Evolutionary conservation across 2,797 vertebrate species (phyloP).

Genomic region (Vireo griseus): DNA sequence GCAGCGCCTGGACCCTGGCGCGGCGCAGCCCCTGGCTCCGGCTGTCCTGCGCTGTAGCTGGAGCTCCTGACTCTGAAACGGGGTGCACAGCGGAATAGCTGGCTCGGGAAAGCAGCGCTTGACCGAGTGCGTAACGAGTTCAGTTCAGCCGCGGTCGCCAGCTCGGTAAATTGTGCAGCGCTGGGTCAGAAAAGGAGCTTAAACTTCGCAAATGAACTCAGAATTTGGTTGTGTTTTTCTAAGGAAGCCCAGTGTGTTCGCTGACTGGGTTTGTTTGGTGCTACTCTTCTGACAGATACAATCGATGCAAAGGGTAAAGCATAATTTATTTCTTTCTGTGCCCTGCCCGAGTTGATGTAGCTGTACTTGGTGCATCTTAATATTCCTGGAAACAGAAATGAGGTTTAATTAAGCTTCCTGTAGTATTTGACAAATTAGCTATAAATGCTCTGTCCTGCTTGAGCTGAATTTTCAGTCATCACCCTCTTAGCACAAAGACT

Average conservation of each 20-base stretch:
- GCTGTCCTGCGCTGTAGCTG: not conserved
- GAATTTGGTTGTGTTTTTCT: not conserved
- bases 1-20: not conserved
- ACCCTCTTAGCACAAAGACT: not conserved
- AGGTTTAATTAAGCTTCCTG: not conserved
- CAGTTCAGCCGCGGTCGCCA: not conserved
- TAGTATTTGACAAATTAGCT: not conserved
- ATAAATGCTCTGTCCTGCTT: not conserved
- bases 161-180: not conserved
- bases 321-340: not conserved
- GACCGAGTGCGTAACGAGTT: not conserved
- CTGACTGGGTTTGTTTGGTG: not conserved
- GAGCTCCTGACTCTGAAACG: not conserved
- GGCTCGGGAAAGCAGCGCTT: not conserved
- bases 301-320: not conserved
- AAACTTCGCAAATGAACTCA: not conserved
- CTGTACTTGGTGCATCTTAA: not conserved
- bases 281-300: accelerated
- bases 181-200: not conserved
- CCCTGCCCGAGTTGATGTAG: not conserved
- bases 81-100: accelerated
- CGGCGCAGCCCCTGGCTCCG: not conserved
- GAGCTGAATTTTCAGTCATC: not conserved
- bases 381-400: not conserved
- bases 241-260: not conserved